A percentile compares a stretch with the other conserved stretches of the same genome.
phyloP scores from a whole-genome alignment of 2,797 vertebrate species.

The Lemur catta region DNA sequence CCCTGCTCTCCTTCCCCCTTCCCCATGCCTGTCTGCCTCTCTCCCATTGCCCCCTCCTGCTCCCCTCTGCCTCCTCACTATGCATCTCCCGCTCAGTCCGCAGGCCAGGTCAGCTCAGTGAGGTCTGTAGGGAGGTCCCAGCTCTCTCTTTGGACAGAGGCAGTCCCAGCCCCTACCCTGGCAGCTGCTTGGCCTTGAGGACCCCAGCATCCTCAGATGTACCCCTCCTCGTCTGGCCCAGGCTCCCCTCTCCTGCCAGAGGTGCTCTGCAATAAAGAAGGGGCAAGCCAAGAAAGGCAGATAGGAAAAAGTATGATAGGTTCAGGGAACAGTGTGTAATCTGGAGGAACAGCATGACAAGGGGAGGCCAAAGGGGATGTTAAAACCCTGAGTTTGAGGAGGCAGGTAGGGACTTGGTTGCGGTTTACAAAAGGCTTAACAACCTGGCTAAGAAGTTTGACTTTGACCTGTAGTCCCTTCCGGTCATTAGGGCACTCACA shows the following conservation, averaged over 20 bases:
- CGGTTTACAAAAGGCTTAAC: not conserved
- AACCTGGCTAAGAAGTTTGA: not conserved
- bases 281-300: not conserved
- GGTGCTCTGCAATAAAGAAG: not conserved
- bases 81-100: not conserved
- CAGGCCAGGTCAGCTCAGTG: not conserved
- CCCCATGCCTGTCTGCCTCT: not conserved
- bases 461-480: not conserved
- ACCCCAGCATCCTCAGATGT: not conserved
- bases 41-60: not conserved
- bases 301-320: not conserved
- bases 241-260: not conserved
- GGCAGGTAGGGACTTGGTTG: too few species aligned
- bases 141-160: not conserved
- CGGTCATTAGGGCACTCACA: not conserved
- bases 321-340: not conserved
- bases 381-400: not conserved
- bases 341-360: not conserved
- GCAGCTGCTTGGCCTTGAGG: not conserved
- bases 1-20: not conserved
- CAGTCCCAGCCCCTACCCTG: not conserved
- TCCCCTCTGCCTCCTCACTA: not conserved
- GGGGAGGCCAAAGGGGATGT: not conserved
- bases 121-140: not conserved
- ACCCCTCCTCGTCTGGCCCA: not conserved